phyloP scores from a whole-genome alignment of 2,113 vertebrate species.

The Notiomystis cincta region DNA sequence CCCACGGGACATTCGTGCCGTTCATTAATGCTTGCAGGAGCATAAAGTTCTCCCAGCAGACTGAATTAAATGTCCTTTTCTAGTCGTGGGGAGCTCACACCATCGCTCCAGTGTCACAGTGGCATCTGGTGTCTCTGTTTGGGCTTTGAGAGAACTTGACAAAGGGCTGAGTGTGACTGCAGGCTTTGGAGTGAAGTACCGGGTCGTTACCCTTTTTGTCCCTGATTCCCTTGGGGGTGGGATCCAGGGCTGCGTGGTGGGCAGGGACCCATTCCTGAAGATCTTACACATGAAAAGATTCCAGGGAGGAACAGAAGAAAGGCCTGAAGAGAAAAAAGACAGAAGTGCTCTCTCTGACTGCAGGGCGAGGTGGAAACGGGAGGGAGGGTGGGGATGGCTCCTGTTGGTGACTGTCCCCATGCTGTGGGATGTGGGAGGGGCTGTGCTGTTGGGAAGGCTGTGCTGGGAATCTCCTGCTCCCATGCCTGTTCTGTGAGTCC shows the following conservation, averaged over 20 bases:
- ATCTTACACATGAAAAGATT: background rate
- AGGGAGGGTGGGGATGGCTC: background rate
- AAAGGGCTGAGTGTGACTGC: background rate
- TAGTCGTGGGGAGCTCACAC: background rate
- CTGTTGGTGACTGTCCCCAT: accelerated
- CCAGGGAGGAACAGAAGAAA: background rate
- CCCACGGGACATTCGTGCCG: accelerated
- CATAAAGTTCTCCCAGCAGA: background rate
- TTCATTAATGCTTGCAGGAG: background rate
- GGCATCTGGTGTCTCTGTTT: background rate
- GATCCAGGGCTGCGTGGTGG: background rate
- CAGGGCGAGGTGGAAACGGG: background rate
- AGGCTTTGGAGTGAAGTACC: background rate
- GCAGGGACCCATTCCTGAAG: background rate
- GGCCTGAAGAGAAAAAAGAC: background rate
- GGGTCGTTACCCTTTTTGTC: background rate
- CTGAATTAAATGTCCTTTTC: background rate
- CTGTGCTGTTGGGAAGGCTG: background rate
- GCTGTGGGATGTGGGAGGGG: background rate
- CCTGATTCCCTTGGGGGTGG: background rate
- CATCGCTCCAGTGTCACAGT: background rate
- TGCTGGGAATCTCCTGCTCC: background rate
- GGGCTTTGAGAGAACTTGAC: background rate
- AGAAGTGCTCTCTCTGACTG: background rate
- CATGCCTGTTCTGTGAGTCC: accelerated